phyloP scores from a whole-genome alignment of 23 tunicate genomes.

The Styela plicata region DNA sequence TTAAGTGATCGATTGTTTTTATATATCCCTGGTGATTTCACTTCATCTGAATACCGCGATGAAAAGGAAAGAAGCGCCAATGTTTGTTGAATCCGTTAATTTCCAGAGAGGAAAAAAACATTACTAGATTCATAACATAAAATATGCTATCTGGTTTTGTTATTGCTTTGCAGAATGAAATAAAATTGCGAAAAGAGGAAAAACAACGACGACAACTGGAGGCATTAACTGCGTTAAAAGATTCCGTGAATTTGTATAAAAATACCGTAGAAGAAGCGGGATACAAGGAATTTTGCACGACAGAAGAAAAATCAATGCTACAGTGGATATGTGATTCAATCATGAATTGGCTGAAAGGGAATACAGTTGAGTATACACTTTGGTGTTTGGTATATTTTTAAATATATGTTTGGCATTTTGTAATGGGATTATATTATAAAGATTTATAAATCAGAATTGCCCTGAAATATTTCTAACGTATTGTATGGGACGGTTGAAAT shows the following conservation, averaged over 20 bases:
- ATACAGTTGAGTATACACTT: not conserved
- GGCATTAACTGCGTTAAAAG: not conserved
- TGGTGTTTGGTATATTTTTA: no score
- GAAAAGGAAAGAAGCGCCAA: no score
- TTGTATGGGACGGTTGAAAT: not conserved
- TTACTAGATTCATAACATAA: no score
- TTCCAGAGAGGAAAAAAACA: no score
- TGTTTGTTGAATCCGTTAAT: no score
- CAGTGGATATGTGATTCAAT: not conserved
- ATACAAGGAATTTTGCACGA: not conserved
- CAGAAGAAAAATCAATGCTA: not conserved
- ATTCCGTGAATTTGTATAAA: not conserved
- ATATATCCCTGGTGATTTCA: no score
- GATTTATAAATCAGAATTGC: not conserved
- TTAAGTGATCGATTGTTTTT: no score
- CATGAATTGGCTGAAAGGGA: not conserved
- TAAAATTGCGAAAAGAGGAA: not conserved
- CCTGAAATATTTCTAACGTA: not conserved
- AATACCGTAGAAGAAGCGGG: not conserved
- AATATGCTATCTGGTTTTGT: no score
- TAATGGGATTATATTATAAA: not conserved
- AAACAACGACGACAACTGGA: not conserved
- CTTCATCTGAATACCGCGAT: no score
- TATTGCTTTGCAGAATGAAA: not conserved
- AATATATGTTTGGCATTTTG: no score